A percentile compares a stretch with the other conserved stretches of the same genome.
These are phyloP conservation scores for Eudorcas thomsonii DNA, from an alignment of 2,113 vertebrate species.

Conservation along the genomic window DNA sequence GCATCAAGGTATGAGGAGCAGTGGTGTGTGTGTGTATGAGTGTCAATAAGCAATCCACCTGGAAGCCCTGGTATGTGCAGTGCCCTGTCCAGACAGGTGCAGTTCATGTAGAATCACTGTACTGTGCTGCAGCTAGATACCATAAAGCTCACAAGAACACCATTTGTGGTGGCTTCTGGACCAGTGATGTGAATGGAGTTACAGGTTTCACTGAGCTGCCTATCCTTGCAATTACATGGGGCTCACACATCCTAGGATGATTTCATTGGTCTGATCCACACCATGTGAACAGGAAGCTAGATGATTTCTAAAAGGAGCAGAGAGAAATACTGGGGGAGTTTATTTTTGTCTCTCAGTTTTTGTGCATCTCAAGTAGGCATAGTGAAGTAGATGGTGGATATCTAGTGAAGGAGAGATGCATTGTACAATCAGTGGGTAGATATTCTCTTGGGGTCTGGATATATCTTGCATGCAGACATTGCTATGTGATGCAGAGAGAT, in stretches of 20 bases:
- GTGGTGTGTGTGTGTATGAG: not conserved
- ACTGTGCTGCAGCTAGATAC: not conserved
- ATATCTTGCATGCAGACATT: not conserved
- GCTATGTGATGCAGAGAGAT: not conserved
- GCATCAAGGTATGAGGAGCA: not conserved
- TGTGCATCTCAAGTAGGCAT: not conserved
- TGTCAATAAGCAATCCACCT: not conserved
- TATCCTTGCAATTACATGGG: not conserved
- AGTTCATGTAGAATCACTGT: not conserved
- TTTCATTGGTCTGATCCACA: not conserved
- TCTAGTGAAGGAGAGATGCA: not conserved
- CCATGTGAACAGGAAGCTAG: not conserved
- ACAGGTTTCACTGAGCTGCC: not conserved
- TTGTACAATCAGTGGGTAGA: not conserved
- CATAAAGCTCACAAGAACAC: not conserved
- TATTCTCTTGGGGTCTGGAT: not conserved
- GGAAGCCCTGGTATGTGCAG: not conserved
- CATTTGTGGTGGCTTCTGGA: not conserved
- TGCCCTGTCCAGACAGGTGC: not conserved
- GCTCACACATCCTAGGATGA: not conserved
- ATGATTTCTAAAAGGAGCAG: not conserved
- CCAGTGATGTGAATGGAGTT: not conserved
- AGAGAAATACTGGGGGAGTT: not conserved
- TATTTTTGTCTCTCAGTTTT: not conserved
- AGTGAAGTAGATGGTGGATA: not conserved